A percentile compares a stretch with the other conserved stretches of the same genome.
phyloP scores from a whole-genome alignment of 2,888 invertebrate species.

The Drosophila antonietae region DNA sequence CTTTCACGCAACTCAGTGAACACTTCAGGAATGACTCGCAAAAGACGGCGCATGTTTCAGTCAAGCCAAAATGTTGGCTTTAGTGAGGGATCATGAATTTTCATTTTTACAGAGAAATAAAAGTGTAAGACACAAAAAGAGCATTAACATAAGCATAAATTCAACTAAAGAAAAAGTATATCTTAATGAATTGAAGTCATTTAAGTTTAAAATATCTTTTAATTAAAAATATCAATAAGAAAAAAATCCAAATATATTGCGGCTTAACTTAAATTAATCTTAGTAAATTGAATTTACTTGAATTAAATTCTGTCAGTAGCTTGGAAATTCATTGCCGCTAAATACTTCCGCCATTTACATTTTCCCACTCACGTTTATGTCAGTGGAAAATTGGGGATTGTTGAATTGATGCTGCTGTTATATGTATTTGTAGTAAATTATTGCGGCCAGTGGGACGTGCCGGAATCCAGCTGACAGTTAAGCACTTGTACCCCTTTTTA shows the following conservation, averaged over 20 bases:
- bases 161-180: too few relatives aligned
- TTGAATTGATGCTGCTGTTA: conserved; percentile 51
- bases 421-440: conserved; percentile 59
- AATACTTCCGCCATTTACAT: conserved; percentile 1
- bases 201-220: too few relatives aligned
- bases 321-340: neutral
- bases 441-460: conserved; percentile 51
- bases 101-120: conserved; percentile 1
- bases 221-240: too few relatives aligned
- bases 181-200: too few relatives aligned
- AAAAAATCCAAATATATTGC: too few relatives aligned
- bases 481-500: conserved; percentile 40
- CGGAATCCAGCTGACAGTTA: conserved; percentile 40
- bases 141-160: too few relatives aligned
- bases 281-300: neutral
- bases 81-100: conserved; percentile 11
- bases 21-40: conserved; percentile 17
- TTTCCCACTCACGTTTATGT: conserved; percentile 6
- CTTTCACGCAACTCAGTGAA: conserved; percentile 10
- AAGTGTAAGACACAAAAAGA: neutral
- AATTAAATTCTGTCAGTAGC: neutral
- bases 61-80: conserved; percentile 19
- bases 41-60: conserved; percentile 6
- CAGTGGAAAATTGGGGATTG: conserved; percentile 37
- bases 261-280: too few relatives aligned